Base-by-base conservation (phyloP, 2,797 vertebrate genomes). In the Delichon dasypus region DNA sequence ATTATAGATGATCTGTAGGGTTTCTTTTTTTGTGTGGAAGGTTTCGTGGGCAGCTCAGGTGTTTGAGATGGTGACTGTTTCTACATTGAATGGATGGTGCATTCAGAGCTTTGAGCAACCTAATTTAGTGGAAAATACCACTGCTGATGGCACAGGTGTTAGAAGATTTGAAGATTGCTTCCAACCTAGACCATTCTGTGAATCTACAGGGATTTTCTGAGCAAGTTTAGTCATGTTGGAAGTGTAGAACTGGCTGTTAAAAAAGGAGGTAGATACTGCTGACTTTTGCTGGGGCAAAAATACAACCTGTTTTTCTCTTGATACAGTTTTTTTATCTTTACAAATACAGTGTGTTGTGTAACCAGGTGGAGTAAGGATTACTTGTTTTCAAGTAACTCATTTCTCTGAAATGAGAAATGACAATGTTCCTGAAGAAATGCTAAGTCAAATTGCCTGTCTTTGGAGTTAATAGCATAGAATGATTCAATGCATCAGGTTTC, bases 21-120 rank as follows among this genome's bases (percentile, higher is more conserved):
- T 68, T 88, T 53, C 1, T 23, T 40, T 38, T 55, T 73, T 3
- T 42, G 3, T 60, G 4, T 51, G 14, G 4, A 40, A 66, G 10
- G 7, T 30, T 91, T 93, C 5, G 13, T 53, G 10, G 30, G 17
- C 22, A 65, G 0, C 23, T 53, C 5, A 13, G 3, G 7, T 34
- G 26, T n/a, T 17, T 50, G 47, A 48, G n/a, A 18, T 36, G 8
- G 51, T 60, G 45, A 20, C 32, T 38, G 6, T 50, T 68, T 68
- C 27, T 8, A 2, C 6, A 10, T 13, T 1, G 8, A n/a, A 19
- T 16, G 25, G 25, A 5, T 32, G 20, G 47, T 4, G 3, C 8
- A 13, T 55, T 40, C 2, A 48, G 32, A 67, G 9, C 10, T 79
- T 55, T 68, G 15, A 72, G 29, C 34, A 26, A 4, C 22, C 11